Base-by-base conservation (phyloP, 2,797 vertebrate genomes). In the Squalus acanthias region DNA sequence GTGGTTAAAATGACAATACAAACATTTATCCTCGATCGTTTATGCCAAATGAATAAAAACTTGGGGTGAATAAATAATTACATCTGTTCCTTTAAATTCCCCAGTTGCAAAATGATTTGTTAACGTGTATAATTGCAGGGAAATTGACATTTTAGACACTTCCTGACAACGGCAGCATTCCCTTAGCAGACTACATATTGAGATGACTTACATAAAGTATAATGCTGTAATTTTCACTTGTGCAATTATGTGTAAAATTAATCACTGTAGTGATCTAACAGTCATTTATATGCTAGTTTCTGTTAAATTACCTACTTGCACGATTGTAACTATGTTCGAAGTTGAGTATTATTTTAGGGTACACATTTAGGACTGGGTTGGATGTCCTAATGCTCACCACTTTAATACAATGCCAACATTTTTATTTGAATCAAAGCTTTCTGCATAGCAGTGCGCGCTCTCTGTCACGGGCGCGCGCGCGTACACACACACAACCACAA, bases 371-470 rank as follows among this genome's bases (percentile, higher is more conserved):
- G 33, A 39, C 2, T 95, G 46, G 20, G 50, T 57, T 72, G 92
- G 63, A 70, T 8, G 17, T 10, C 33, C 17, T 4, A 26, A 57
- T 74, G 3, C 67, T 29, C 22, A 7, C 1, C 20, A 53, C 26
- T 74, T 95, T 93, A 67, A 67, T 69, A 24, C n/a, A 93, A 93
- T 93, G 17, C n/a, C 67, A 50, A 95, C 93, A 20, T 72, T 24
- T 95, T 29, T 7, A 57, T 29, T 74, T 95, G 5, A 17, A 57
- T 57, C 15, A 29, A 74, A 33, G 46, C 24, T 57, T 72, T 4
- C 60, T 63, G 57, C 24, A 29, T 29, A 65, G 15, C 60, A 65
- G 50, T 8, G 46, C 8, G 24, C 57, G 12, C 53, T 2, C 53
- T 29, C 74, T 76, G 10, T 15, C 33, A n/a, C 74, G 74, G 74